Conservation (phyloP, 2,113 vertebrate genomes). For the Probosciger aterrimus region DNA sequence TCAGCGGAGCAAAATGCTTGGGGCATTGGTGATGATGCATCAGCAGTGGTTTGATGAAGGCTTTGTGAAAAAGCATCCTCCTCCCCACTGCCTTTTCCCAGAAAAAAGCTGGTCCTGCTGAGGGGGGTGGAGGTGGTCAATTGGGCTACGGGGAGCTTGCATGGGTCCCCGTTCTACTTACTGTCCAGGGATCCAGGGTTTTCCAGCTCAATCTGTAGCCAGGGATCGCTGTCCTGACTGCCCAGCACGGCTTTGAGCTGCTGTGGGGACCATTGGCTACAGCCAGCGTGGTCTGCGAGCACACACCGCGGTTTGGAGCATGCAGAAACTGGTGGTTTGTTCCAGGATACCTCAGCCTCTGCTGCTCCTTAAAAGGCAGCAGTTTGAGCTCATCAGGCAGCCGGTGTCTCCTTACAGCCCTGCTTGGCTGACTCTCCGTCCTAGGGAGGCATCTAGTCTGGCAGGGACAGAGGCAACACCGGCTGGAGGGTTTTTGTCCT, state of each 20-base stretch:
- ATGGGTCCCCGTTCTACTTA: background rate
- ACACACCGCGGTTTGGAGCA: rapidly evolving
- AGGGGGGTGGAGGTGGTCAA: background rate
- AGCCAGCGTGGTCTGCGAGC: background rate
- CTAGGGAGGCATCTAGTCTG: background rate
- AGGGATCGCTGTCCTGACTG: background rate
- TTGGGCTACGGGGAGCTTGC: rapidly evolving
- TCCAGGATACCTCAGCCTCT: background rate
- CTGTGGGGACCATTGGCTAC: rapidly evolving
- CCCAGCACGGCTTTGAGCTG: background rate
- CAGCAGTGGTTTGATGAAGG: background rate
- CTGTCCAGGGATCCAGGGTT: background rate
- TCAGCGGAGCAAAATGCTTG: rapidly evolving
- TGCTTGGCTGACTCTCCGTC: background rate
- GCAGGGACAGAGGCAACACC: background rate
- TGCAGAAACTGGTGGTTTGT: background rate
- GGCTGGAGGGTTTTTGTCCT: background rate
- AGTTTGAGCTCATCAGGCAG: background rate
- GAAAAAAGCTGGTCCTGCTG: background rate
- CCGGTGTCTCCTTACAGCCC: slow-evolving; percentile 11
- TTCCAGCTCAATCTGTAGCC: background rate
- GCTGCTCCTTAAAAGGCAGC: slow-evolving; percentile 40
- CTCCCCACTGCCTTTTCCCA: background rate
- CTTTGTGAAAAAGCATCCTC: background rate
- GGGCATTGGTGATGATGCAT: background rate